Base-by-base conservation (phyloP, 1,140 invertebrate species). In the Microplitis mediator region DNA sequence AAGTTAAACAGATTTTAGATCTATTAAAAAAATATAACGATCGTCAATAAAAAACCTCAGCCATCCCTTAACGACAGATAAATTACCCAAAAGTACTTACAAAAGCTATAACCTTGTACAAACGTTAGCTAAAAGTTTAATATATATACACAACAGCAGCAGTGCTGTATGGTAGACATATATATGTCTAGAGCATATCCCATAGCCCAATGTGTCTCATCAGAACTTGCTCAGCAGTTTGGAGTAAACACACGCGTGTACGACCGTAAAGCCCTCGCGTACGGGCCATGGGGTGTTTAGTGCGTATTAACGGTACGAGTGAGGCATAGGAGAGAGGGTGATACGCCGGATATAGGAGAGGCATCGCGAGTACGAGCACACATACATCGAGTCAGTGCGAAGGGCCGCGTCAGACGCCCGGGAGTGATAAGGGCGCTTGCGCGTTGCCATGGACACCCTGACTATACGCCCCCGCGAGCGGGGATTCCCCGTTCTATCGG, bases 381-480 rank as follows among this genome's bases (percentile, higher is more conserved):
- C 71, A 74, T 36, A 63, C 61, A 51, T 69, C 63, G 75, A 23
- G 23, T 23, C 23, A 23, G 23, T 23, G 80, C 80, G 81, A 81
- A 82, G 81, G 81, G 79, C 79, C 74, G 74, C 58, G 50, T 64
- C 56, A 39, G 67, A 72, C 65, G 73, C 61, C 61, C 70, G 76
- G 77, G 74, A 75, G 74, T 81, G 61, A 8, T 67, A 58, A 61
- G 66, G n/a, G 79, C 83, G 83, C 81, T 31, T 82, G 83, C 83
- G 82, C 82, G 83, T 84, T 80, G 78, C 82, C 81, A 84, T 83
- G 81, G 81, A 71, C 81, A 84, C 80, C 76, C 76, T 81, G 79
- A 76, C 80, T 80, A 75, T 81, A 83, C 81, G 81, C 81, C 81
- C 79, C 79, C 80, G 78, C 81, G 72, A 74, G 75, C 74, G 68